Base-by-base conservation (phyloP, 2,113 vertebrate genomes). In the Variabilichromis moorii region DNA sequence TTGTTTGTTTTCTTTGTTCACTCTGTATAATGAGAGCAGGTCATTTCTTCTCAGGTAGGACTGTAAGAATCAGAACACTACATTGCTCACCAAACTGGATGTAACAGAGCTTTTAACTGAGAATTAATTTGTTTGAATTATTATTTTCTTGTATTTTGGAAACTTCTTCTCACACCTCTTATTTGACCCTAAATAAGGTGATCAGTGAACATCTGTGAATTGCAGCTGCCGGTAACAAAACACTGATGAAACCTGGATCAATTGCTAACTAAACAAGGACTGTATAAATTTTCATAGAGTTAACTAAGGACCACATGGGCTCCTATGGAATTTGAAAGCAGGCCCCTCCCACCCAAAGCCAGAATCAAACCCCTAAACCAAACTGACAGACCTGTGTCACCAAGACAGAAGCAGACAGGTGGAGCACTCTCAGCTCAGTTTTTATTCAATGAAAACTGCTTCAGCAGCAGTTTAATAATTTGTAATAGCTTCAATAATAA, bases 231-330 rank as follows among this genome's bases (percentile, higher is more conserved):
- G 2, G 16, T 33, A 61, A 61, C 5, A 19, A 19, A 31, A 33
- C 57, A 61, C 5, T 2, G 8, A 61, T 0, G 0, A 33, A 0
- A 61, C 5, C 14, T 19, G 59, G 9, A 61, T 61, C 28, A 19
- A 61, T 31, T 7, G 28, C 57, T 61, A 61, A 0, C 57, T 33
- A 33, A 61, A 61, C 16, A 61, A 2, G 28, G 16, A 63, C 9
- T 19, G 57, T 14, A 31, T 61, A 33, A 9, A 3, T 63, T 4
- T 33, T 63, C 9, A 33, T 63, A 63, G 59, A 63, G 59, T 19
- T 33, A 63, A 63, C 59, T 7, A 33, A 63, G 28, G 28, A 63
- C 3, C 59, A 63, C 16, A 10, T 19, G 28, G 28, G 0, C 16
- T 33, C 26, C 57, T 1, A 17, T 31, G 57, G 26, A 4, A 61